A percentile compares a stretch with the other conserved stretches of the same genome.
These are phyloP conservation scores for Chaetura pelagica DNA, from an alignment of 2,113 vertebrate genomes.

Conservation along the genomic window DNA sequence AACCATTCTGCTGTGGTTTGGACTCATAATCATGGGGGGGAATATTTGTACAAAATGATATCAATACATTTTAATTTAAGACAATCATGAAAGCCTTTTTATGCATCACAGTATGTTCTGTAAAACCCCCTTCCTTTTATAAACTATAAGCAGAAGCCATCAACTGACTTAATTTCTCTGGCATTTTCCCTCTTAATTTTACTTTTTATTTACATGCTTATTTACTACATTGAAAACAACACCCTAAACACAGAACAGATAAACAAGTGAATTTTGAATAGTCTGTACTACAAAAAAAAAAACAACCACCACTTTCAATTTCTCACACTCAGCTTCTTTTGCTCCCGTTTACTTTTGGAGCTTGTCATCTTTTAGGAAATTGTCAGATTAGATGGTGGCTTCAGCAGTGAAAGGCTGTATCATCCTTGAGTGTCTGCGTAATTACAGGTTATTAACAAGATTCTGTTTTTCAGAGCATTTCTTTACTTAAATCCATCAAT, in stretches of 20 bases:
- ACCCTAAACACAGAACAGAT: not conserved
- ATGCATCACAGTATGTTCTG: not conserved
- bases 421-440: rapidly evolving
- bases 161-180: not conserved
- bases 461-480: not conserved
- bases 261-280: not conserved
- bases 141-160: not conserved
- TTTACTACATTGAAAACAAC: not conserved
- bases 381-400: not conserved
- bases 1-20: not conserved
- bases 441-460: not conserved
- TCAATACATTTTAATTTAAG: not conserved
- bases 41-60: not conserved
- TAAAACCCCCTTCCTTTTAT: not conserved
- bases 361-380: not conserved
- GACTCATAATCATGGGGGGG: not conserved
- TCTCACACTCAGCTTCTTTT: not conserved
- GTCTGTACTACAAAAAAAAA: not conserved
- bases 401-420: not conserved
- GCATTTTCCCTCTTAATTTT: not conserved
- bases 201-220: not conserved
- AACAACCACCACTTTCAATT: not conserved
- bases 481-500: not conserved
- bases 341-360: rapidly evolving
- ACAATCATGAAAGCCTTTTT: not conserved